phyloP scores from a whole-genome alignment of 64 coral and sea anemone genomes.

The Montipora sp. region DNA sequence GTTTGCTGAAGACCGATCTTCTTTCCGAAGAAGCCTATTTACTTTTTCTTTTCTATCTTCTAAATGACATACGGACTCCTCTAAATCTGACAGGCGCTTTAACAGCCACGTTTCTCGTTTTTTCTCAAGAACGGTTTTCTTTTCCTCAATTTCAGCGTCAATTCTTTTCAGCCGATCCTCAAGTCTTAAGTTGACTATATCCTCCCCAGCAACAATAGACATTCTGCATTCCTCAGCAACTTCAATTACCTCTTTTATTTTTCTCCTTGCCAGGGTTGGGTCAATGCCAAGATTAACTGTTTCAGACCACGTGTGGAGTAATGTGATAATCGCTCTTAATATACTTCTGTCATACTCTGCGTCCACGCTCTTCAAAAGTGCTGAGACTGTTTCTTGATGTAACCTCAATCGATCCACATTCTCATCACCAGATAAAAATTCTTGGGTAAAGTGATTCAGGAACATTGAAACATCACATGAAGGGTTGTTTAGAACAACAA shows the following conservation, averaged over 20 bases:
- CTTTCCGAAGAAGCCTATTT: constrained; percentile 21
- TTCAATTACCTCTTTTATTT: constrained; percentile 26
- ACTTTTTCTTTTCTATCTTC: constrained; percentile 23
- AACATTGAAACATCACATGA: constrained; percentile 38
- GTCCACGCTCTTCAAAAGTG: constrained; percentile 50
- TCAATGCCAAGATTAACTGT: constrained; percentile 52
- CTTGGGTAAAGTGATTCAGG: constrained; percentile 31
- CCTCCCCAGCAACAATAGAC: constrained; percentile 33
- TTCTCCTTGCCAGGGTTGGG: constrained; percentile 32
- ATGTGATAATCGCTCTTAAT: constrained; percentile 15
- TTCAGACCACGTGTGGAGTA: constrained; percentile 12
- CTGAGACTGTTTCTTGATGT: constrained; percentile 26
- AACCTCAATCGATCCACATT: constrained; percentile 23
- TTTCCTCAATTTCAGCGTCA: constrained; percentile 32
- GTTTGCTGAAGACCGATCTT: constrained; percentile 39
- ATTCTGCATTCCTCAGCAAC: constrained; percentile 38
- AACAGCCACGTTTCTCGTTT: constrained; percentile 12
- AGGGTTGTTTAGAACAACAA: not conserved
- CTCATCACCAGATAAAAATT: constrained; percentile 18
- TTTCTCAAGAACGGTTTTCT: constrained; percentile 18
- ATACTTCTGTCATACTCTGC: constrained; percentile 42
- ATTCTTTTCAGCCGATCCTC: constrained; percentile 17
- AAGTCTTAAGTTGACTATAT: constrained; percentile 26
- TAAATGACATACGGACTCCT: not conserved
- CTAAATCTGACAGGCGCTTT: constrained; percentile 1